These are phyloP conservation scores for Helicoverpa assulta DNA, from an alignment of 2,888 invertebrate genomes.

Conservation along the genomic window DNA sequence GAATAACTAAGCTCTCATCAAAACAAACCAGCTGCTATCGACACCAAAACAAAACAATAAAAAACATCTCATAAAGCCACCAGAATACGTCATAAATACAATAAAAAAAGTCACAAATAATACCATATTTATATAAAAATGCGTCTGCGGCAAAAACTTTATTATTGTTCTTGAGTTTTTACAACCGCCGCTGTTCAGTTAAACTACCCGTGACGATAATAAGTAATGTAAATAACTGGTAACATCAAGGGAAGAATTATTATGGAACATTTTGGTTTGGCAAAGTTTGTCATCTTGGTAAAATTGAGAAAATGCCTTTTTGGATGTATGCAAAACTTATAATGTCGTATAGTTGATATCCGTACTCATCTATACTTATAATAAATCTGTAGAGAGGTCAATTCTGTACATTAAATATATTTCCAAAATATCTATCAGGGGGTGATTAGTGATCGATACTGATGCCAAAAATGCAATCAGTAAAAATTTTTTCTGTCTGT, in stretches of 20 bases:
- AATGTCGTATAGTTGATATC: too few relatives aligned
- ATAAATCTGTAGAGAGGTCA: too few relatives aligned
- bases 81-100: conserved; percentile 26
- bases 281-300: conserved; percentile 23
- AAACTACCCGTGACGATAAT: conserved; percentile 57
- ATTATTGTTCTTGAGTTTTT: conserved; percentile 42
- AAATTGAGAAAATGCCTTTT: conserved; percentile 22
- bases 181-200: conserved; percentile 31
- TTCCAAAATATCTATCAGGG: too few relatives aligned
- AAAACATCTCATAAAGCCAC: conserved; percentile 29
- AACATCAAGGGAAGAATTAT: conserved; percentile 58
- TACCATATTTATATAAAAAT: conserved; percentile 30
- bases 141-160: conserved; percentile 49
- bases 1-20: too few relatives aligned
- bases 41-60: conserved; percentile 14
- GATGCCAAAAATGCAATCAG: too few relatives aligned
- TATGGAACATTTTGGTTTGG: conserved; percentile 36
- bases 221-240: conserved; percentile 50
- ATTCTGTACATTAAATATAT: too few relatives aligned
- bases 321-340: background rate
- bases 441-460: too few relatives aligned
- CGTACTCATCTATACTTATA: too few relatives aligned
- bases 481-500: too few relatives aligned
- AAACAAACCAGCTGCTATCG: conserved; percentile 14
- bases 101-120: conserved; percentile 47